Base-by-base conservation (phyloP, 2,113 vertebrate species). In the Colinus virginianus region DNA sequence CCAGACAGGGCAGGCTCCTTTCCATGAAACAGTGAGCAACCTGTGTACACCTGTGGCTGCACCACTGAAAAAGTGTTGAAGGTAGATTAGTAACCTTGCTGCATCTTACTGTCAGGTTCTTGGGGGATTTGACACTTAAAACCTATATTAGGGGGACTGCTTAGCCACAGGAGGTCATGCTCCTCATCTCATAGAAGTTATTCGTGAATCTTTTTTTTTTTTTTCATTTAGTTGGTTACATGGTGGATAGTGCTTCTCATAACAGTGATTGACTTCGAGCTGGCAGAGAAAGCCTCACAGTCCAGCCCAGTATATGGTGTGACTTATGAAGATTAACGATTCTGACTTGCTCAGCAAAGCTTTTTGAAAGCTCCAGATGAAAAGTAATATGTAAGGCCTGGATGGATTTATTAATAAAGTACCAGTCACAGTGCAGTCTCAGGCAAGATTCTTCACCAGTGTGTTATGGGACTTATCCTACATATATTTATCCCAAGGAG, bases 361-460 rank as follows among this genome's bases (percentile, higher is more conserved):
- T 45, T 32, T 77, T 67, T 70, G 74, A 90, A 81, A 93, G 14
- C 15, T 84, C 22, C 11, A 83, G 32, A 40, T 82, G 23, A 53
- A 64, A 77, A 82, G 62, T 72, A 84, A 11, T 77, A 40, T 13
- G n/a, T 61, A 76, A 76, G n/a, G 32, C 40, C 70, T 84, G 81
- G 74, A 53, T 76, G 23, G 49, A 85, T 93, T 95, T 94, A 69
- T 86, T 94, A 90, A 86, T 77, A 72, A 83, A 74, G 68, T 70
- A 78, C 55, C 28, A 68, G 25, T 22, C 81, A 17, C 55, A 79
- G 34, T 62, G 56, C 45, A 79, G 26, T 85, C 78, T 87, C 59
- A 79, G 78, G 40, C 25, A 91, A 94, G 30, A 89, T 70, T 92
- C 55, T 85, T 94, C 66, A 58, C 55, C 11, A 22, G 7, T 25